Base-by-base conservation (phyloP, 1,140 invertebrate species). In the Coenobita brevimanus region DNA sequence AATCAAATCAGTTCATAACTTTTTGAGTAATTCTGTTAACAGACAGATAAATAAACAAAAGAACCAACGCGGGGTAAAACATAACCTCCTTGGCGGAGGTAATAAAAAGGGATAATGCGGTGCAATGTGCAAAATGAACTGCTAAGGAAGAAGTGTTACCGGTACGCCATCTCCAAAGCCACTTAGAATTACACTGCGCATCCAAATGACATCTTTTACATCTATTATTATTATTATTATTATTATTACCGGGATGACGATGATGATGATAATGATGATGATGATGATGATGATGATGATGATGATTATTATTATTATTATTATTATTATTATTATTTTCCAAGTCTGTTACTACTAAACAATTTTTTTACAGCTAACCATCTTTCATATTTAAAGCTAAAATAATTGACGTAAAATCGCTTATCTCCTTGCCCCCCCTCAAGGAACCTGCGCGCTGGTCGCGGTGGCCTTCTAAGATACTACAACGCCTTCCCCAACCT, bases 401-500 rank as follows among this genome's bases (percentile, higher is more conserved):
- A 54, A 21, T 54, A 54, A 54, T 54, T 21, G 8, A 54, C 21
- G 50, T 54, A 10, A 54, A 21, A 54, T 10, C 50, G 50, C 50
- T 54, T 8, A 8, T 54, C 50, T n/a, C 3, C 33, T 78, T 41
- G 17, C 24, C 36, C 13, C 17, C 27, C 38, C 36, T 33, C 6
- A 33, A 87, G 84, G n/a, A 46, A 67, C 4, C 76, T 87, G 30
- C 75, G 84, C 21, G 30, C 43, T n/a, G 84, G 84, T 24, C 41
- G 50, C 17, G 84, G 84, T 3, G 84, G 84, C 6, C 54, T 87
- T 10, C 54, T 87, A 60, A 57, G 76, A 0, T 27, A 50, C 1
- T 57, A 87, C 62, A 76, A 87, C 10, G 60, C 38, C 43, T 87
- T 87, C 84, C 84, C 57, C 1, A 76, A 76, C 0, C 21, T 79